These are phyloP conservation scores for Melitaea cinxia DNA, from an alignment of 1,140 invertebrate species.

Conservation along the genomic window DNA sequence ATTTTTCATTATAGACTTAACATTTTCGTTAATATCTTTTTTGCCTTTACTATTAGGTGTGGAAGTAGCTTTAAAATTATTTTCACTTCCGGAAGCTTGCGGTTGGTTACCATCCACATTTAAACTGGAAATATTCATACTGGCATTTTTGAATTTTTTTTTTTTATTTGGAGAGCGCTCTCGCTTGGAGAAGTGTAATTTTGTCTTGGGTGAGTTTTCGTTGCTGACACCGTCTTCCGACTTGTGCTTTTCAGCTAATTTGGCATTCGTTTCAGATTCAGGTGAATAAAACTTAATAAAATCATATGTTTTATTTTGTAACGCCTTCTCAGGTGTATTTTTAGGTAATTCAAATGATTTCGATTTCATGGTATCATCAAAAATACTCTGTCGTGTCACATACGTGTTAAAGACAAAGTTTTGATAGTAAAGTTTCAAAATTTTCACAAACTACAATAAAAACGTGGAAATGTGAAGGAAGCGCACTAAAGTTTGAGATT, in stretches of 20 bases:
- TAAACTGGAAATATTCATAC: slow-evolving; percentile 40
- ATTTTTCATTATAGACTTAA: slow-evolving; percentile 46
- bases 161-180: slow-evolving; percentile 40
- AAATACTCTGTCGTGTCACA: background rate
- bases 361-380: slow-evolving; percentile 44
- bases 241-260: slow-evolving; percentile 33
- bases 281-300: slow-evolving; percentile 58
- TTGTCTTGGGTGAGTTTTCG: slow-evolving; percentile 28
- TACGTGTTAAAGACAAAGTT: slow-evolving; percentile 1
- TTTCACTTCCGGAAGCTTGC: slow-evolving; percentile 14
- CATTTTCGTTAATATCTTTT: slow-evolving; percentile 24
- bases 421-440: background rate
- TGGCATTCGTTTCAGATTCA: slow-evolving; percentile 44
- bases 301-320: slow-evolving; percentile 51
- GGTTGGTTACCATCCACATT: slow-evolving; percentile 42
- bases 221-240: slow-evolving; percentile 26
- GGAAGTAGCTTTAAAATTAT: slow-evolving; percentile 44
- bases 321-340: slow-evolving; percentile 31
- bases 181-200: slow-evolving; percentile 15
- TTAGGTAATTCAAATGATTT: slow-evolving; percentile 45
- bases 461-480: background rate
- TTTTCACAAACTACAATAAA: background rate
- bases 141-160: slow-evolving; percentile 43
- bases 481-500: background rate
- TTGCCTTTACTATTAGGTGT: slow-evolving; percentile 41